Base-by-base conservation (phyloP, 2,888 invertebrate species). In the Pycnomerus fuliginosus region DNA sequence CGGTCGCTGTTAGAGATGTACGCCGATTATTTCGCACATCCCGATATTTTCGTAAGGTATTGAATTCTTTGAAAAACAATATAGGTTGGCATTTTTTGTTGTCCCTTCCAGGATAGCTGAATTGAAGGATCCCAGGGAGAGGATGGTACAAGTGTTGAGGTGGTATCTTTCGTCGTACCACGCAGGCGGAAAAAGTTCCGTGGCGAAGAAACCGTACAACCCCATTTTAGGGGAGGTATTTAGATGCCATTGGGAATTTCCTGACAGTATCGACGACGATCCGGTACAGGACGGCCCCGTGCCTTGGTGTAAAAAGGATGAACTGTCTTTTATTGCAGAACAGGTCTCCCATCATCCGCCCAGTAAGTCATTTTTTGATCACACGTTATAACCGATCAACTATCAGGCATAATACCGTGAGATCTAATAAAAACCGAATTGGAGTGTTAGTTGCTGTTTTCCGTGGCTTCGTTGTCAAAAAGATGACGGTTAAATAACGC, bases 341-440 rank as follows among this genome's bases (percentile, higher is more conserved):
- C 99, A 99, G 76, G 97, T 98, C 7, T 98, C 96, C 4, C 99
- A 99, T 76, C 99, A 99, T 76, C 99, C 98, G 28, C 98, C 98
- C 53, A 92, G 90, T 90, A 31, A 41, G 32, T 41, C 2, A 10
- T 16, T 31, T n/a, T n/a, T n/a, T n/a, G n/a, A 25, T 10, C 20
- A 8, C 17, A 33, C 4, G 10, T 25, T 8, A 25, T 25, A 4
- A 25, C n/a, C n/a, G n/a, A n/a, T n/a, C n/a, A n/a, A n/a, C n/a
- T n/a, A n/a, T n/a, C n/a, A n/a, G n/a, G n/a, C n/a, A n/a, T n/a
- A n/a, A n/a, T n/a, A n/a, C n/a, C n/a, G n/a, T n/a, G n/a, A n/a
- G n/a, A n/a, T n/a, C n/a, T n/a, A n/a, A n/a, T n/a, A n/a, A n/a
- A n/a, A n/a, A n/a, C n/a, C n/a, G n/a, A n/a, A n/a, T n/a, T n/a